These are phyloP conservation scores for fruit fly (Drosophila melanogaster) DNA, from an alignment of 1,140 invertebrate genomes.

Conservation along the genomic window Release_6_plus_ISO1_MT NC_004354.4:13133001-13133500, in stretches of 20 bases:
- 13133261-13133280: slow-evolving; percentile 92
- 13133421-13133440: slow-evolving; percentile 93
- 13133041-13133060: slow-evolving; percentile 93
- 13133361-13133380: slow-evolving; percentile 93
- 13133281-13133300: slow-evolving; percentile 90
- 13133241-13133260: slow-evolving; percentile 91
- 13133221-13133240: slow-evolving; percentile 94
- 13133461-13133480: slow-evolving; percentile 89
- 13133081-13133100: slow-evolving; percentile 87
- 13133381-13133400: slow-evolving; percentile 94
- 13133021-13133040: slow-evolving; percentile 97
- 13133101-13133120: slow-evolving; percentile 75
- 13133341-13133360: slow-evolving; percentile 89
- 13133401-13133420: slow-evolving; percentile 92
- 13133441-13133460: slow-evolving; percentile 92
- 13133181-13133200: slow-evolving; percentile 92
- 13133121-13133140: slow-evolving; percentile 85
- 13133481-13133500: slow-evolving; percentile 91
- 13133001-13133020: slow-evolving; percentile 96
- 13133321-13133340: slow-evolving; percentile 90
- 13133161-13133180: slow-evolving; percentile 90
- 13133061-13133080: slow-evolving; percentile 86
- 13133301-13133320: slow-evolving; percentile 91
- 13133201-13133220: slow-evolving; percentile 95
- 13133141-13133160: slow-evolving; percentile 88